Percentiles rank a stretch among this genome's conserved stretches.
phyloP scores from a whole-genome alignment of 2,797 vertebrate species.

The Micropoecilia bifurca region DNA sequence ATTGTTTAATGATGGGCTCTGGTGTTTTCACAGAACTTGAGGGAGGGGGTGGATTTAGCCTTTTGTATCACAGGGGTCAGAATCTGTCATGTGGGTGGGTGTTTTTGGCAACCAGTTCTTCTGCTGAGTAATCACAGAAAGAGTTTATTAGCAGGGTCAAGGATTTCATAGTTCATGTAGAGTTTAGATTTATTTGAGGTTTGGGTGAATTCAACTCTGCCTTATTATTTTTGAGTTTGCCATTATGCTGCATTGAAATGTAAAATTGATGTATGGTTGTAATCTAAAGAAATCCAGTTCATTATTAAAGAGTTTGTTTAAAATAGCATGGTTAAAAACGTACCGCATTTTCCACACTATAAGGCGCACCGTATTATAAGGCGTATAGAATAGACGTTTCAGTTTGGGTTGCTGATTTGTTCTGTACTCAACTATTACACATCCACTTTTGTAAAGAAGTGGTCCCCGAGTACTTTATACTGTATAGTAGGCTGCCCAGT shows the following conservation, averaged over 20 bases:
- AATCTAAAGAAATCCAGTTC: conserved; percentile 21
- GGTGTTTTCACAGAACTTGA: conserved; percentile 49
- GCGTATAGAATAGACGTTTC: no score
- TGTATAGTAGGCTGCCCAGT: no score
- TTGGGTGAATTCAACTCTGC: conserved; percentile 33
- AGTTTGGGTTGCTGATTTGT: no score
- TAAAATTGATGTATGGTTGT: conserved; percentile 25
- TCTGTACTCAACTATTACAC: no score
- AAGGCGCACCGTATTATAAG: no score
- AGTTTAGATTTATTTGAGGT: conserved; percentile 62
- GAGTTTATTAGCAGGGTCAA: conserved; percentile 31
- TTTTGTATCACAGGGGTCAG: conserved; percentile 58
- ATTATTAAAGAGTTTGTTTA: background rate
- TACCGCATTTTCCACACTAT: no score
- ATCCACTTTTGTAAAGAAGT: no score
- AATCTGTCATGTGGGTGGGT: conserved; percentile 59
- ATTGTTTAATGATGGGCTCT: conserved; percentile 23
- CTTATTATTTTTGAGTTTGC: conserved; percentile 34
- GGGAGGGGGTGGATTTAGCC: conserved; percentile 42
- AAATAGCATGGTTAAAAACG: conserved; percentile 5
- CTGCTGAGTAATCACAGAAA: conserved; percentile 44
- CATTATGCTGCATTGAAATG: conserved; percentile 21
- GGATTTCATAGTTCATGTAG: conserved; percentile 7
- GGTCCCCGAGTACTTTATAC: no score
- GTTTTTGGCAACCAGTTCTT: conserved; percentile 53